Evolutionary conservation across 1,140 invertebrate genomes (phyloP).

Genomic region (Hypothenemus hampei): DNA sequence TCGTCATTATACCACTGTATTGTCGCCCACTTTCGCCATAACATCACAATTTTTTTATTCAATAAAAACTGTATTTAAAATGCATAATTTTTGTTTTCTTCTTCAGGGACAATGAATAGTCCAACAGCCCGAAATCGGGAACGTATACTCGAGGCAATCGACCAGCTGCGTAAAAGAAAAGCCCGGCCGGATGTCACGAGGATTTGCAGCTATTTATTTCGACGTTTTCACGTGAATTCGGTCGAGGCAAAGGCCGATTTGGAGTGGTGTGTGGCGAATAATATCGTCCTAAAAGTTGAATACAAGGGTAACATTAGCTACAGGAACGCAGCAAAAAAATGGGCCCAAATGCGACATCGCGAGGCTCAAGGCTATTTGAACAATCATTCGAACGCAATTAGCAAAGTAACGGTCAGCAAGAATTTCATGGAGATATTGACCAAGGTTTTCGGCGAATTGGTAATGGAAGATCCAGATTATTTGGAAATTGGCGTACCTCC

Average conservation of each 20-base stretch:
- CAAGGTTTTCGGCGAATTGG: conserved; percentile 61
- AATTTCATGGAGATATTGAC: conserved; percentile 53
- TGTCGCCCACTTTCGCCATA: background rate
- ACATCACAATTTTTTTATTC: background rate
- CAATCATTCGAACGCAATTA: conserved; percentile 44
- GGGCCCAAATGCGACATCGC: conserved; percentile 49
- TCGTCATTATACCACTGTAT: no score
- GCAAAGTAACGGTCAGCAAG: conserved; percentile 29
- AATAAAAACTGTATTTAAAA: background rate
- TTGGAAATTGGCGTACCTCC: conserved; percentile 64
- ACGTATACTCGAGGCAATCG: conserved; percentile 76
- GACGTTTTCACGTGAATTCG: conserved; percentile 65
- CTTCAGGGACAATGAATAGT: background rate
- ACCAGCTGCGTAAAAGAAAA: conserved; percentile 74
- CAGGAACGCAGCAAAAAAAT: conserved; percentile 73
- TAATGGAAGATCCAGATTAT: conserved; percentile 65
- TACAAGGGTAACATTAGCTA: conserved; percentile 83
- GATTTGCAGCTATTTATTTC: conserved; percentile 74
- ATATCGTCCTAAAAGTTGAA: conserved; percentile 76
- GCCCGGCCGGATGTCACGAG: conserved; percentile 75
- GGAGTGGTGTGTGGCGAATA: conserved; percentile 67
- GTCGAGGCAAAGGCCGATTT: conserved; percentile 69
- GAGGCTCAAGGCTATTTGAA: conserved; percentile 42
- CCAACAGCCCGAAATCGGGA: conserved; percentile 54
- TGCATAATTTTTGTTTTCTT: background rate